Evolutionary conservation across 2,113 vertebrate species (phyloP).

Genomic region (Ranitomeya variabilis): DNA sequence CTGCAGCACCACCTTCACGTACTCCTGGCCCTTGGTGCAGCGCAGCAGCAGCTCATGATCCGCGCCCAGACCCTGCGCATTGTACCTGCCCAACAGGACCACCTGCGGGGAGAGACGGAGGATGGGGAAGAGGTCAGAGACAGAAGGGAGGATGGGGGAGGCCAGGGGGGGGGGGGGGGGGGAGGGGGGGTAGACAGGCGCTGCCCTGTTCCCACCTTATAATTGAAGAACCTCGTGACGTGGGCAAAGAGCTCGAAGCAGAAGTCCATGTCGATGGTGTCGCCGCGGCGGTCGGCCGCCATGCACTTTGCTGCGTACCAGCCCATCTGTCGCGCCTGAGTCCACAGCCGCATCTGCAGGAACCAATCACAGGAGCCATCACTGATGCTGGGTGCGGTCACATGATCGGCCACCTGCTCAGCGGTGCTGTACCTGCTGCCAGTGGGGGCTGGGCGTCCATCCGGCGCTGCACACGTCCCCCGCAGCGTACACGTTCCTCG

Average conservation of each 20-base stretch:
- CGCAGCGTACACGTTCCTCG: slow-evolving; percentile 84
- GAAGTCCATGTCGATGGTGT: slow-evolving; percentile 87
- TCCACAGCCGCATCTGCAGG: slow-evolving; percentile 94
- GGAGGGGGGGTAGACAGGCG: too few species aligned
- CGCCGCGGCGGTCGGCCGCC: slow-evolving; percentile 73
- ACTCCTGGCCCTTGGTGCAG: slow-evolving; percentile 88
- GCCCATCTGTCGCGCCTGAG: slow-evolving; percentile 96
- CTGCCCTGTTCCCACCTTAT: slow-evolving; percentile 77
- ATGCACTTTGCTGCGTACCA: slow-evolving; percentile 91
- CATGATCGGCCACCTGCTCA: background rate
- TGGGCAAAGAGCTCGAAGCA: slow-evolving; percentile 97
- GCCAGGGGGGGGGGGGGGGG: too few species aligned
- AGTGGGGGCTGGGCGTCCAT: slow-evolving; percentile 84
- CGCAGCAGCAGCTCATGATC: slow-evolving; percentile 90
- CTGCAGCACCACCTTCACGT: slow-evolving; percentile 88
- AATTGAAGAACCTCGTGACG: slow-evolving; percentile 95
- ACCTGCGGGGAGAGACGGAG: slow-evolving; percentile 72
- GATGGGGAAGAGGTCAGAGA: too few species aligned
- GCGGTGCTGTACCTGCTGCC: slow-evolving; percentile 85
- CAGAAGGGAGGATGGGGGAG: too few species aligned
- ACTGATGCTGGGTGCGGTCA: background rate
- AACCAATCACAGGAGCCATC: background rate
- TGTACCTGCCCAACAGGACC: slow-evolving; percentile 92
- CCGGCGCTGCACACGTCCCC: slow-evolving; percentile 88
- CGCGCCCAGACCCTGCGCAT: slow-evolving; percentile 85